Base-by-base conservation (phyloP, 2,113 vertebrate genomes). In the Cinclus mexicanus region DNA sequence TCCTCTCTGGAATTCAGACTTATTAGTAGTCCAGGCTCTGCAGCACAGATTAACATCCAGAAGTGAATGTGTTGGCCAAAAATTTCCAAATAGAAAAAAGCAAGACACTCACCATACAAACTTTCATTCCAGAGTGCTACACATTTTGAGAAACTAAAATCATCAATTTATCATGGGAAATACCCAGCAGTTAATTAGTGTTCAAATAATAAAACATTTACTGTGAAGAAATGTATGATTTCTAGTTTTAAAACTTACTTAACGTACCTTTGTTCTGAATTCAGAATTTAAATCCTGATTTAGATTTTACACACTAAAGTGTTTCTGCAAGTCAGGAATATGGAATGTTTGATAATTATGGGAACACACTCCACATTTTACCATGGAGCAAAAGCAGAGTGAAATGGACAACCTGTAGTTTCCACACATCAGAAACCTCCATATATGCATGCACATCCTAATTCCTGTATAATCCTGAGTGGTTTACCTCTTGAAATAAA, bases 401-500 rank as follows among this genome's bases (percentile, higher is more conserved):
- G 37, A 83, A 94, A 90, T 29, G 64, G 64, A 90, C 85, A 92
- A 93, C 60, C 37, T 87, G 44, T 14, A 92, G 68, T 50, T 94
- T 87, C 65, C 74, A 91, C 50, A 76, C 68, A 94, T 83, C 5
- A 0, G 72, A 91, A 97, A 92, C 71, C 56, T 94, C 67, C 22
- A 10, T 92, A 92, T 75, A 84, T 94, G 69, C 91, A 90, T 91
- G 76, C 41, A 87, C 72, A 95, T 84, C 88, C 64, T 95, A 96
- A 97, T 96, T 95, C 83, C 71, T 70, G 46, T 70, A 50, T 83
- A 94, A 94, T 95, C 84, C 63, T 95, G 87, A 95, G 84, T 92
- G 80, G 89, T 96, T 95, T 97, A 92, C 87, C 88, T 93, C 76
- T 94, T 96, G 95, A 95, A 96, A 95, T 97, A 95, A 95, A 97